Conservation (phyloP, 2,113 vertebrate genomes). For the Theristicus caerulescens region DNA sequence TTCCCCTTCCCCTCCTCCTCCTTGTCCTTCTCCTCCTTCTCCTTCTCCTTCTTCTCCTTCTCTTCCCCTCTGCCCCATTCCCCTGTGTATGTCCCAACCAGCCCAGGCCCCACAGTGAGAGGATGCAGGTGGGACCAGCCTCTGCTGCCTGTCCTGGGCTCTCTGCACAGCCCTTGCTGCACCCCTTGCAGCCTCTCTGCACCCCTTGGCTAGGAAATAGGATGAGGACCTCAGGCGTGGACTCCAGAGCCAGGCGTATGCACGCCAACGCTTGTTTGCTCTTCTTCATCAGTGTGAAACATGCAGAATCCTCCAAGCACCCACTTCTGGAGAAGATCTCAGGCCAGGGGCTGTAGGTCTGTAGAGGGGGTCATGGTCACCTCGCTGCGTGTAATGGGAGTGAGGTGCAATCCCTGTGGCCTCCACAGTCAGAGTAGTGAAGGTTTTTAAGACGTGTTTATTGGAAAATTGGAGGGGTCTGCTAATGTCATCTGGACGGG, state of each 20-base stretch:
- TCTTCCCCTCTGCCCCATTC: neutral
- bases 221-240: accelerated
- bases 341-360: neutral
- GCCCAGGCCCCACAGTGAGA: neutral
- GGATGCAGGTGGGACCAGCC: neutral
- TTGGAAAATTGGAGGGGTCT: neutral
- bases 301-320: neutral
- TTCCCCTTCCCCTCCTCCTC: too few species aligned
- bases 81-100: neutral
- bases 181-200: neutral
- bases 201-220: neutral
- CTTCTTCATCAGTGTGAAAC: neutral
- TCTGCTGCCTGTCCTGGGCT: neutral
- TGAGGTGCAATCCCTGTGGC: neutral
- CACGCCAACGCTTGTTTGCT: accelerated
- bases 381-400: neutral
- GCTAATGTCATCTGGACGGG: neutral
- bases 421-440: neutral
- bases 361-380: accelerated
- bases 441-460: neutral
- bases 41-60: too few species aligned
- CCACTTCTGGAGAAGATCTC: neutral
- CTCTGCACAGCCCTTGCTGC: neutral
- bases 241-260: neutral
- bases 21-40: too few species aligned